Evolutionary conservation across 2,888 invertebrate genomes (phyloP), one percentile per base, ranked within the genome.

Genomic region (Aporophyla nigra): DNA sequence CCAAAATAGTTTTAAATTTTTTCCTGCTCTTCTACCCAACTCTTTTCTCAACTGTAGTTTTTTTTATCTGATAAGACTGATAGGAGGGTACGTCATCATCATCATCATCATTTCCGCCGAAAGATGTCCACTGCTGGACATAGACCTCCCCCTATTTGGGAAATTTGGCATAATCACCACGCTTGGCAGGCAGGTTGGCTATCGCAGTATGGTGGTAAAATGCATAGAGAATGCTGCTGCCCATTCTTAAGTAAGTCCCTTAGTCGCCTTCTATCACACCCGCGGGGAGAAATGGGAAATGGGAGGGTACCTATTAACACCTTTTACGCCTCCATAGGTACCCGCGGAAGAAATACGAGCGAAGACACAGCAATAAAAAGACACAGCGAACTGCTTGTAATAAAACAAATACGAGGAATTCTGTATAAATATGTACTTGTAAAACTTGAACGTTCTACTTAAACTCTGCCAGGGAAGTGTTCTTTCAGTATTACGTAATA

Each of bases 321-420:
- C 16, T 7, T 46, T 21, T 14, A 59, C 1, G 7, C 10, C 33
- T n/a, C 33, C n/a, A 33, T 56, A 56, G 24, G 27, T 58, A 53
- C 58, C 7, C 43, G 16, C 6, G 19, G 12, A 53, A 43, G 43
- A 59, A 46, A 78, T 53, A 78, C 7, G 19, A 61, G 43, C 24
- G 9, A 24, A 21, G 1, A 78, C 43, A 24, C 58, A 43, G 43
- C 43, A 63, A 80, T 82, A 62, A 65, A 68, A 54, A 43, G 33
- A 53, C 14, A 56, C 49, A 80, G 33, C 53, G n/a, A 61, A 69
- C n/a, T 16, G 33, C 24, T 21, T 49, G 33, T 63, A 68, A 72
- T 78, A 78, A 78, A 83, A 81, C 27, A 72, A 70, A 61, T 71
- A 68, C 67, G 54, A 62, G 33, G 66, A 58, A 70, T 78, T 70